Percentiles rank a stretch among this genome's conserved stretches.
These are phyloP conservation scores for Melanotaenia maccullochi DNA, from an alignment of 2,797 vertebrate genomes.

Conservation along the genomic window DNA sequence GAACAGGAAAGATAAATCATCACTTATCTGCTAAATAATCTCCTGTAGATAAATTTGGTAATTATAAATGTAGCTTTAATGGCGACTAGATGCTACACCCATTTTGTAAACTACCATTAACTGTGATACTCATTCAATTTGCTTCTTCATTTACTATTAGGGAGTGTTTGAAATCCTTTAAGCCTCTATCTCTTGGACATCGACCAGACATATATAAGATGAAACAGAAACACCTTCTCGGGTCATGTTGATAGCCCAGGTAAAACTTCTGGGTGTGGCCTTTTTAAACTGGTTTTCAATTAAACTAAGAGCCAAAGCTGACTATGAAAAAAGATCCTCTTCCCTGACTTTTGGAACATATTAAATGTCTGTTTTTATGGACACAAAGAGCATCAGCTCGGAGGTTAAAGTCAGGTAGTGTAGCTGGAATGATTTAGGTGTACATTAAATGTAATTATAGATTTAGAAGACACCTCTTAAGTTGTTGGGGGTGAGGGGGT, in stretches of 20 bases:
- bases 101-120: not conserved
- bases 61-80: not conserved
- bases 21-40: not conserved
- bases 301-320: slow-evolving; percentile 22
- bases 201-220: slow-evolving; percentile 15
- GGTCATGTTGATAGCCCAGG: slow-evolving; percentile 54
- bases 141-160: slow-evolving; percentile 10
- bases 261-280: slow-evolving; percentile 59
- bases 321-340: slow-evolving; percentile 33
- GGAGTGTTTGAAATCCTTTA: slow-evolving; percentile 40
- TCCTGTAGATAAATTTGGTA: no score
- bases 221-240: slow-evolving; percentile 12
- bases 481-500: not conserved
- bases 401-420: not conserved
- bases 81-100: not conserved
- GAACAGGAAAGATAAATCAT: not conserved
- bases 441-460: not conserved
- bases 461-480: not conserved
- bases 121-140: slow-evolving; percentile 1
- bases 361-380: slow-evolving; percentile 24
- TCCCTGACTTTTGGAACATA: slow-evolving; percentile 15
- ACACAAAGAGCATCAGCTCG: slow-evolving; percentile 4
- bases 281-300: slow-evolving; percentile 72
- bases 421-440: not conserved
- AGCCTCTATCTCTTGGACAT: slow-evolving; percentile 11